Evolutionary conservation across 1,140 invertebrate genomes (phyloP), one percentile per base, ranked within the genome.

Genomic region (Bombus breviceps): DNA sequence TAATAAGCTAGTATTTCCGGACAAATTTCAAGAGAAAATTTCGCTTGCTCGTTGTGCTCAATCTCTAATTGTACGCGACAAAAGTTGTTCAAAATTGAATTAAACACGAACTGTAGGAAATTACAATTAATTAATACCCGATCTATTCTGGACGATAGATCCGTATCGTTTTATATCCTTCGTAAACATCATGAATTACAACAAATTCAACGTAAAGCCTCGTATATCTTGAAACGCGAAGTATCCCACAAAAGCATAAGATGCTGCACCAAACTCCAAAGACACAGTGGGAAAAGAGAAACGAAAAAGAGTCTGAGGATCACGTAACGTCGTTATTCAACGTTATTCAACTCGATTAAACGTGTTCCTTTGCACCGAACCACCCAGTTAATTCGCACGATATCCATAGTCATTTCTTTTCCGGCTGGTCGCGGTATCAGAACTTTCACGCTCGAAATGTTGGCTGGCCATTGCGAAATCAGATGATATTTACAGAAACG

Each of bases 371-470:
- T 43, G 53, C 64, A 32, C 18, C 62, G 28, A 53, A 8, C 41
- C 32, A 39, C 41, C 18, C 28, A 15, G 57, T 28, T 53, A 53
- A 78, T 84, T 47, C 53, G 69, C 72, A 41, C 47, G 68, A 74
- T 81, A 81, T 37, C 68, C 59, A 73, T 22, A 74, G 71, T n/a
- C 78, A 85, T 85, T 85, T 74, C 83, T 85, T 85, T 81, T 66
- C 59, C 83, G 13, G 34, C 39, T n/a, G 15, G 59, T 57, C 34
- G 57, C 59, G 28, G 69, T 85, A 81, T 81, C 78, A 57, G 77
- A 72, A 86, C 85, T 86, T 83, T 86, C 85, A 83, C 81, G 74
- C 39, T 86, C 73, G 41, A 47, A 86, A 71, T 66, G 47, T 57
- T 71, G 64, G 32, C 18, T 18, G 37, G 10, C 4, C 41, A 86